Conservation (phyloP, 2,797 vertebrate species). For the Paratrypauchen microcephalus region DNA sequence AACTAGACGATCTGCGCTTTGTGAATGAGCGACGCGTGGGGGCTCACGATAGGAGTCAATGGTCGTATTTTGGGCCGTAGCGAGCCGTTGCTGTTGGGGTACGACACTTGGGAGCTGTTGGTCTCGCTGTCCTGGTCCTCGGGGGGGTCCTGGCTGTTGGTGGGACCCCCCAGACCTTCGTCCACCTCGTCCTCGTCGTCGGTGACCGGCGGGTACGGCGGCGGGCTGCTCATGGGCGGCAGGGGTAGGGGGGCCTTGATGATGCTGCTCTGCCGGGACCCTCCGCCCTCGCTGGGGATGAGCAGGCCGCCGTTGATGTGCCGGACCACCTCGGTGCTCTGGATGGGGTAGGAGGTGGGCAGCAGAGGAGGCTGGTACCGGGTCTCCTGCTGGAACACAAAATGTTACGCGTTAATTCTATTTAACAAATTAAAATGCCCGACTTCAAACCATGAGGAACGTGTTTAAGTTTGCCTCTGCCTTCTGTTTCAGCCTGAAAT, state of each 20-base stretch:
- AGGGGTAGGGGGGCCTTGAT: slow-evolving; percentile 49
- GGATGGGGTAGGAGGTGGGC: slow-evolving; percentile 53
- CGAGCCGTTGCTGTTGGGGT: slow-evolving; percentile 82
- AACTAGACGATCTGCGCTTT: slow-evolving; percentile 90
- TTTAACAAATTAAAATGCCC: too few relatives aligned
- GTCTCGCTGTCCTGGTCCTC: slow-evolving; percentile 75
- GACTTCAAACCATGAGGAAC: too few relatives aligned
- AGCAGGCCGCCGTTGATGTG: slow-evolving; percentile 65
- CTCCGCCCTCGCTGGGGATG: slow-evolving; percentile 38
- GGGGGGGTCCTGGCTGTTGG: slow-evolving; percentile 71
- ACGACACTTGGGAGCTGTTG: slow-evolving; percentile 83
- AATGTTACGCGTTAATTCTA: too few relatives aligned
- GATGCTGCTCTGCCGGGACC: slow-evolving; percentile 39
- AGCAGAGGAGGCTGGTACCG: slow-evolving; percentile 68
- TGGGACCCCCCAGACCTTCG: slow-evolving; percentile 68
- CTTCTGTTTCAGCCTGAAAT: too few relatives aligned
- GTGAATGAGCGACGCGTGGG: slow-evolving; percentile 67
- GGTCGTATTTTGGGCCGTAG: slow-evolving; percentile 77
- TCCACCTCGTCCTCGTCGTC: slow-evolving; percentile 73
- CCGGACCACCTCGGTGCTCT: slow-evolving; percentile 55
- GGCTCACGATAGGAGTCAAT: slow-evolving; percentile 70
- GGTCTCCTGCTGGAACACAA: slow-evolving; percentile 48
- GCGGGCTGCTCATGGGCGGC: slow-evolving; percentile 46
- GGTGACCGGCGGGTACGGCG: slow-evolving; percentile 51
- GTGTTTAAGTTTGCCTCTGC: too few relatives aligned